These are phyloP conservation scores for Protobothrops flavoviridis DNA, from an alignment of 2,113 vertebrate species.

Conservation along the genomic window DNA sequence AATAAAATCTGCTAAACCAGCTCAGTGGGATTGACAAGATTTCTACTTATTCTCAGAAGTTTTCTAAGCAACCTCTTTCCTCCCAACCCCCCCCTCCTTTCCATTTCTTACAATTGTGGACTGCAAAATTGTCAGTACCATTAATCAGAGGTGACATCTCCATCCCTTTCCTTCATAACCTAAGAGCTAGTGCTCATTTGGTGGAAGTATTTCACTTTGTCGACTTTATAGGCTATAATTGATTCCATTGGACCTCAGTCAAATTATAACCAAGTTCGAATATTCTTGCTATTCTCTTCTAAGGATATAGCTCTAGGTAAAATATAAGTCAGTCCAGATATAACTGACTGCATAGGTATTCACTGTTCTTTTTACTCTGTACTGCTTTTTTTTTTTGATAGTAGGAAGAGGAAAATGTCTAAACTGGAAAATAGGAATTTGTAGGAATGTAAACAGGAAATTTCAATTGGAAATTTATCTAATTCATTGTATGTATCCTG, in stretches of 20 bases:
- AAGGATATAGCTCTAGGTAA: not conserved
- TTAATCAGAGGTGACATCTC: conserved; percentile 32
- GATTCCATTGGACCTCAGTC: conserved; percentile 37
- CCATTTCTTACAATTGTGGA: not conserved
- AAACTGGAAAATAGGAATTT: not conserved
- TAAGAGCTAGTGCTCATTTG: conserved; percentile 33
- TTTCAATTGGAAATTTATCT: not conserved
- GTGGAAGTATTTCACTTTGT: conserved; percentile 4
- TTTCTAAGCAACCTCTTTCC: not conserved
- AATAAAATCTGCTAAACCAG: not conserved
- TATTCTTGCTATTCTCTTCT: not conserved
- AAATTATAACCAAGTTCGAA: not conserved
- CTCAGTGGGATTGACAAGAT: conserved; percentile 8
- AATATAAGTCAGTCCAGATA: conserved; percentile 21
- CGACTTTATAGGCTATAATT: not conserved
- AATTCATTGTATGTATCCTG: not conserved
- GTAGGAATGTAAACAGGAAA: not conserved
- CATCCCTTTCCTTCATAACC: not conserved
- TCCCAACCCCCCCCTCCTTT: not conserved
- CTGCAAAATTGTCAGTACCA: not conserved
- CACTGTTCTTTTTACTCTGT: not conserved
- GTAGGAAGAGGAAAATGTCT: not conserved
- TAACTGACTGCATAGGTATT: not conserved
- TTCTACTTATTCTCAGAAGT: conserved; percentile 16
- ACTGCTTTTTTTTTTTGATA: not conserved